Evolutionary conservation across 2,113 vertebrate species (phyloP).

Genomic region (Gavialis gangeticus): DNA sequence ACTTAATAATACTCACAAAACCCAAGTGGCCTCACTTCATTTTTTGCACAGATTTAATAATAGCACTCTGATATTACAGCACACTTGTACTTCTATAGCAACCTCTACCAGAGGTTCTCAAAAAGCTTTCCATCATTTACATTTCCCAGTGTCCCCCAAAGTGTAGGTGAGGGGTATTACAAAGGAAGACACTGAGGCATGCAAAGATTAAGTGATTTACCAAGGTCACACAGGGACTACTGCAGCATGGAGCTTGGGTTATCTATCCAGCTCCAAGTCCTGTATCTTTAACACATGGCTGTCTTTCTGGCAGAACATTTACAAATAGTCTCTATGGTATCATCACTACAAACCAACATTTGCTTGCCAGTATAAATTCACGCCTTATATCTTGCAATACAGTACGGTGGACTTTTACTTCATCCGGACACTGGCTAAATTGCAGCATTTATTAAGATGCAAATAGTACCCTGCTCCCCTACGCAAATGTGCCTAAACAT

Average conservation of each 20-base stretch:
- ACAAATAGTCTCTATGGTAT: constrained; percentile 6
- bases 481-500: background rate
- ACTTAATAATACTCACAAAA: background rate
- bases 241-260: background rate
- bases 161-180: background rate
- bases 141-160: background rate
- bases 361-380: constrained; percentile 47
- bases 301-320: background rate
- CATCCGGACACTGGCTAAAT: background rate
- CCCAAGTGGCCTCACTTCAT: background rate
- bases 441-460: background rate
- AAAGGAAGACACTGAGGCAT: background rate
- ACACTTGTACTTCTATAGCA: background rate
- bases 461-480: background rate
- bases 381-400: constrained; percentile 3
- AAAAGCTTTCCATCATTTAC: background rate
- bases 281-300: background rate
- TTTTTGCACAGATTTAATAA: background rate
- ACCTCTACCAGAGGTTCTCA: background rate
- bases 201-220: background rate
- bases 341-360: constrained; percentile 32
- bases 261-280: background rate
- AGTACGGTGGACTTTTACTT: constrained; percentile 1
- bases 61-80: background rate
- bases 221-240: background rate